Base-by-base conservation (phyloP, 2,113 vertebrate genomes). In the Canis aureus region DNA sequence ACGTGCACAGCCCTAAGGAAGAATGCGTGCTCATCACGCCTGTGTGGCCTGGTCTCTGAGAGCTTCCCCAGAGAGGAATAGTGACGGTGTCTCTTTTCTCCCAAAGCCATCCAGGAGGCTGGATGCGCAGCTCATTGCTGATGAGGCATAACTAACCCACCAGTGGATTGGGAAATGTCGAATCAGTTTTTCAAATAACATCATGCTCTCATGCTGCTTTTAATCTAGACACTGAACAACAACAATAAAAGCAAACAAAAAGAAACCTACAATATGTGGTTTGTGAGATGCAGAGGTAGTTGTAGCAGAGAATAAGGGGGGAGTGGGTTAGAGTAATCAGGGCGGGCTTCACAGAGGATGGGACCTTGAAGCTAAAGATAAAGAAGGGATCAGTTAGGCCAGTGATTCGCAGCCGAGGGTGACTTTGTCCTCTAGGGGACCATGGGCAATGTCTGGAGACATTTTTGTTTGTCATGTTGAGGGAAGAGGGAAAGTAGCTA, bases 241-340 rank as follows among this genome's bases (percentile, higher is more conserved):
- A 74, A 25, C 38, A 43, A 62, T 6, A 74, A 60, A 67, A 17
- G 0, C 23, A 55, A 53, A 43, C 43, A 43, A 51, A 35, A 1
- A 22, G 2, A 35, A 32, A 27, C 11, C 43, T 10, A 0, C 2
- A 5, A 0, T 0, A 1, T 9, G 27, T 5, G 23, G 20, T 3
- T 1, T 67, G 13, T 20, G 64, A 59, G 20, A 80, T 4, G 16
- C 12, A 2, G 0, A 1, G 23, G n/a, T 23, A 4, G 2, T 59
- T 3, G 0, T 4, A 12, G 32, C 55, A 13, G 62, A 20, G 22
- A 5, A 3, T 22, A 11, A 3, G 4, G 49, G 35, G 20, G 12
- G 8, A 9, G 9, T 19, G 29, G 8, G 51, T 25, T 0, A 5
- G 7, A 12, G 60, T 2, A 5, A 2, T 5, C 53, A 7, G 66